Evolutionary conservation across 2,797 vertebrate genomes (phyloP).

Genomic region (Aeoliscus strigatus): DNA sequence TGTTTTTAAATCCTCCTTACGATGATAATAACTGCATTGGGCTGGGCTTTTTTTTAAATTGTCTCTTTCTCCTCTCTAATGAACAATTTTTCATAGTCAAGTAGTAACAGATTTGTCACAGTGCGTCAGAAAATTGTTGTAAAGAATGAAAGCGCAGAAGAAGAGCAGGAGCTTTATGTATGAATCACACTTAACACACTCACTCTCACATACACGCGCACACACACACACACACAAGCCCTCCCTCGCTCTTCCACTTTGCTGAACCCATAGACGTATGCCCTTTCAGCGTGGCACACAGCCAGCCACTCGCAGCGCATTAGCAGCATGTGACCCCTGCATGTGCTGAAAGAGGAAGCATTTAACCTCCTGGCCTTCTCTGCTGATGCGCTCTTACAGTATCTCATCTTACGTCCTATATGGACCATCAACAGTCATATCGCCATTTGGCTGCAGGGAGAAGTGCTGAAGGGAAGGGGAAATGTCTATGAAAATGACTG

Average conservation of each 20-base stretch:
- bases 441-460: slow-evolving; percentile 4
- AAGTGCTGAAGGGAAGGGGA: slow-evolving; percentile 4
- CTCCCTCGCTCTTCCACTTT: slow-evolving; percentile 27
- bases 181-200: too few species aligned
- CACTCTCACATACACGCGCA: slow-evolving; percentile 11
- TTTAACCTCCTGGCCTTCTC: slow-evolving; percentile 62
- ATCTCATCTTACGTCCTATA: slow-evolving; percentile 27
- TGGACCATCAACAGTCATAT: slow-evolving; percentile 13
- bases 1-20: too few species aligned
- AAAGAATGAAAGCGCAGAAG: too few species aligned
- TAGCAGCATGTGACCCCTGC: slow-evolving; percentile 52
- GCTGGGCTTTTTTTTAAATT: too few species aligned
- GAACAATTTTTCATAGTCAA: too few species aligned
- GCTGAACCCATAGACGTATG: slow-evolving; percentile 43
- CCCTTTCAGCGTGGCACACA: slow-evolving; percentile 52
- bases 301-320: slow-evolving; percentile 59
- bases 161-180: too few species aligned
- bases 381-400: slow-evolving; percentile 22
- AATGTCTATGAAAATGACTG: slow-evolving; percentile 7
- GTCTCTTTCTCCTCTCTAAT: too few species aligned
- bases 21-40: too few species aligned
- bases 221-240: slow-evolving; percentile 6
- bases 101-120: too few species aligned
- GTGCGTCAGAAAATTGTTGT: too few species aligned
- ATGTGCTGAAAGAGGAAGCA: slow-evolving; percentile 50